These are phyloP conservation scores for Melanotaenia trifasciata DNA, from an alignment of 2,797 vertebrate species.

Conservation along the genomic window DNA sequence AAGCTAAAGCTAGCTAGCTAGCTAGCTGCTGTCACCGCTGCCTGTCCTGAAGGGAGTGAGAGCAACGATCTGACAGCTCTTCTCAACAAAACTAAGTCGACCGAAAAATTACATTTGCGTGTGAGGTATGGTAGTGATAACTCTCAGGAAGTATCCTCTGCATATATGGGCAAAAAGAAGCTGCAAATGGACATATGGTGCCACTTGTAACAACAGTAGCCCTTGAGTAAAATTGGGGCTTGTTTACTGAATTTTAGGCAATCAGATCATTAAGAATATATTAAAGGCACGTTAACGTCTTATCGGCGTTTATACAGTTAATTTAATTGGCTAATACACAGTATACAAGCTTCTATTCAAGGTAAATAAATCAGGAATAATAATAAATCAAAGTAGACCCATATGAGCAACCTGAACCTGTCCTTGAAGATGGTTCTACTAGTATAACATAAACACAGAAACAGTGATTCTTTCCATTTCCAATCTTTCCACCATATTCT, in stretches of 20 bases:
- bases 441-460: no score
- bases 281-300: background rate
- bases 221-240: background rate
- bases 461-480: no score
- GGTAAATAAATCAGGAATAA: no score
- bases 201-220: no score
- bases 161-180: no score
- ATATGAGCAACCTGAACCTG: no score
- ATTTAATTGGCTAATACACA: background rate
- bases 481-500: no score
- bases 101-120: no score
- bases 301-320: background rate
- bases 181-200: no score
- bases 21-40: slow-evolving; percentile 30
- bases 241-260: background rate
- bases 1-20: slow-evolving; percentile 40
- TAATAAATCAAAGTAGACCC: background rate
- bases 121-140: background rate
- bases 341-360: background rate
- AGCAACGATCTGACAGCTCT: background rate
- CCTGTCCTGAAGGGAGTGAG: background rate
- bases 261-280: background rate
- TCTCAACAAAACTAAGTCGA: background rate
- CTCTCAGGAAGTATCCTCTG: background rate
- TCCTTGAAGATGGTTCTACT: no score